Evolutionary conservation across 2,113 vertebrate species (phyloP).

Genomic region (Hucho hucho): DNA sequence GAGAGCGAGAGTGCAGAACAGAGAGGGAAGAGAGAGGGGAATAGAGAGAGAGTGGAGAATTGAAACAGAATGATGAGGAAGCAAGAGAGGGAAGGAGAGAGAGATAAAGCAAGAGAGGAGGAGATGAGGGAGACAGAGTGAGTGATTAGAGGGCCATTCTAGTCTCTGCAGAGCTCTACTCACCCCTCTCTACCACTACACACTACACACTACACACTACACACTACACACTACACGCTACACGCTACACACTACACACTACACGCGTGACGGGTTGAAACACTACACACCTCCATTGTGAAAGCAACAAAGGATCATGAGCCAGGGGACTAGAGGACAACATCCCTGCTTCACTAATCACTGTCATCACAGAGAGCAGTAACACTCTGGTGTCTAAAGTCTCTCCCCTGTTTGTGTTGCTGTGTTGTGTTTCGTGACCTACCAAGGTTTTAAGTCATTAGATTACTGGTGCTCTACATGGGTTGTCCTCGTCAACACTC

Average conservation of each 20-base stretch:
- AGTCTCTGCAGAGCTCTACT: slow-evolving; percentile 40
- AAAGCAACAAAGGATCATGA: slow-evolving; percentile 59
- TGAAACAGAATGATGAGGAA: background rate
- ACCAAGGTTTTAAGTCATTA: too few relatives aligned
- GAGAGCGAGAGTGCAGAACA: background rate
- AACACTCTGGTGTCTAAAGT: background rate
- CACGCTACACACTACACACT: background rate
- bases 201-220: slow-evolving; percentile 41
- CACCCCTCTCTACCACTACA: slow-evolving; percentile 38
- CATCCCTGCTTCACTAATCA: slow-evolving; percentile 58
- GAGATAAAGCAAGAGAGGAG: slow-evolving; percentile 16
- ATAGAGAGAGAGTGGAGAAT: slow-evolving; percentile 5
- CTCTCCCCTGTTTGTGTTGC: background rate
- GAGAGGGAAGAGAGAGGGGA: slow-evolving; percentile 24
- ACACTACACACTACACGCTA: too few relatives aligned
- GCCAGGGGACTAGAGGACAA: slow-evolving; percentile 62
- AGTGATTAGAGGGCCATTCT: slow-evolving; percentile 8
- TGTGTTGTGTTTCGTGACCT: too few relatives aligned
- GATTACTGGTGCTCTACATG: too few relatives aligned
- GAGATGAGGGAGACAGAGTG: slow-evolving; percentile 1
- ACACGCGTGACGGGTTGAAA: slow-evolving; percentile 60
- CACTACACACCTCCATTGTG: slow-evolving; percentile 61
- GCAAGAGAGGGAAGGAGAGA: background rate
- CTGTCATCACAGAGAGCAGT: slow-evolving; percentile 30
- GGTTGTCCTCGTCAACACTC: too few relatives aligned